Conservation (phyloP, 2,888 invertebrate species). For the Conus canariensis region DNA sequence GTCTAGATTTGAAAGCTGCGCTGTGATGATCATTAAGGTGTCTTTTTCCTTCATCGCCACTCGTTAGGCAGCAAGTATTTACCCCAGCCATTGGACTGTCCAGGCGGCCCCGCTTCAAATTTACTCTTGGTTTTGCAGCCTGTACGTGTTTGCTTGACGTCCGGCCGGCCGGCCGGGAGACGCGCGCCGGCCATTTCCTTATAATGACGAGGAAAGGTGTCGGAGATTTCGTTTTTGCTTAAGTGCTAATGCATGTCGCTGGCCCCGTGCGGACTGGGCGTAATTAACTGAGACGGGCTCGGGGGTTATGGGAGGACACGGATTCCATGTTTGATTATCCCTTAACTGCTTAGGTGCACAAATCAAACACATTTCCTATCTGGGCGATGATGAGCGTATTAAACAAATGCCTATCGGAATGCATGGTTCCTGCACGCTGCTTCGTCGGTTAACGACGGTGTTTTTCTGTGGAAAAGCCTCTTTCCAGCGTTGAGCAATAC, state of each 20-base stretch:
- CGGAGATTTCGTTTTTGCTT: not conserved
- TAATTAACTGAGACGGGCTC: not conserved
- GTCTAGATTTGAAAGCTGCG: no score
- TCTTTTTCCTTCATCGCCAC: no score
- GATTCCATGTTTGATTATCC: not conserved
- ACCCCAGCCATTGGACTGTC: no score
- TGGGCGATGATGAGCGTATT: no score
- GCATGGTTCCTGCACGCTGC: not conserved
- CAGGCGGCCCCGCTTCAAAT: no score
- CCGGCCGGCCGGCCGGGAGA: no score
- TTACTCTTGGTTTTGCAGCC: no score
- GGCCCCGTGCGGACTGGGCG: not conserved
- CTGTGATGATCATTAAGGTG: no score
- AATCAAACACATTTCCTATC: not conserved
- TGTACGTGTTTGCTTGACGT: no score
- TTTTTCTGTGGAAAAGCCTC: not conserved
- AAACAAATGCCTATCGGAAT: not conserved
- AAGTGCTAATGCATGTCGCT: not conserved
- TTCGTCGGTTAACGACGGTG: not conserved
- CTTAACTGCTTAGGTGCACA: not conserved
- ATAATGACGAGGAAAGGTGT: no score
- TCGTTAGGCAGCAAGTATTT: no score
- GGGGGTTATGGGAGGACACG: not conserved
- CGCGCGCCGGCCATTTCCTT: no score
- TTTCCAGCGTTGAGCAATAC: constrained; percentile 10